A percentile compares a stretch with the other conserved stretches of the same genome.
These are phyloP conservation scores for Tragopan temminckii DNA, from an alignment of 2,797 vertebrate species.

Conservation along the genomic window DNA sequence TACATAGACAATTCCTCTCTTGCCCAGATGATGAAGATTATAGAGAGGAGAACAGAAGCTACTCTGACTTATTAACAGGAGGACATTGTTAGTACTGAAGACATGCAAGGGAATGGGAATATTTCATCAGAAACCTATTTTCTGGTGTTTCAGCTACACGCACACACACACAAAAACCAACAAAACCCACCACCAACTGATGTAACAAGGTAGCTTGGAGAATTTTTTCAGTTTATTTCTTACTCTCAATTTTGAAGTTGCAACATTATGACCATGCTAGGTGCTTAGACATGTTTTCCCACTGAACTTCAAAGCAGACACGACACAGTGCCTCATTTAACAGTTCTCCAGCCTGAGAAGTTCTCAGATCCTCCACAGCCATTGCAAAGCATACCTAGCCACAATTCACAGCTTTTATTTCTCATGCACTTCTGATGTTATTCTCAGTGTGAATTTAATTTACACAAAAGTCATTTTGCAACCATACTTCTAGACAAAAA, in stretches of 20 bases:
- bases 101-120: not conserved
- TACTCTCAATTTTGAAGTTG: not conserved
- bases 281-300: not conserved
- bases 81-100: not conserved
- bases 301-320: accelerated
- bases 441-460: not conserved
- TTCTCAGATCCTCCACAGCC: not conserved
- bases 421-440: not conserved
- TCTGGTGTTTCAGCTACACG: not conserved
- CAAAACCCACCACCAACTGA: not conserved
- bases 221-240: not conserved
- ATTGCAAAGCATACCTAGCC: not conserved
- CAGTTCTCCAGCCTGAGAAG: not conserved
- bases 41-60: not conserved
- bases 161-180: not conserved
- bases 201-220: not conserved
- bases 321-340: not conserved
- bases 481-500: not conserved
- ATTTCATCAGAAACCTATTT: not conserved
- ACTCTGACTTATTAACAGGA: not conserved
- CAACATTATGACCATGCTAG: not conserved
- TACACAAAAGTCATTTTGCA: not conserved
- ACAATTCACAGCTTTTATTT: not conserved
- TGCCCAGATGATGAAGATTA: not conserved
- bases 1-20: accelerated